These are phyloP conservation scores for Poeciliopsis occidentalis DNA, from an alignment of 2,113 vertebrate species.

Conservation along the genomic window DNA sequence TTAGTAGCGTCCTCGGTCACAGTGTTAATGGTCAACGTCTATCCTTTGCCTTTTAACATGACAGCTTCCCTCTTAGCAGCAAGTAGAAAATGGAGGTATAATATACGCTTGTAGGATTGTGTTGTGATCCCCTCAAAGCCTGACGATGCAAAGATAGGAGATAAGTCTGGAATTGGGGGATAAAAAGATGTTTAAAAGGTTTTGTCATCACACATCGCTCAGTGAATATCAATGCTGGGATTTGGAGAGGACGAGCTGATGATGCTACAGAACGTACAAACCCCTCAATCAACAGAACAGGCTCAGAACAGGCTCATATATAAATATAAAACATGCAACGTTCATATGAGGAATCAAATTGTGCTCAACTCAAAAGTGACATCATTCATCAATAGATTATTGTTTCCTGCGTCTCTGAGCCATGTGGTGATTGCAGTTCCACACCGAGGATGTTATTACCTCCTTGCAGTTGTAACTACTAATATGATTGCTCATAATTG, in stretches of 20 bases:
- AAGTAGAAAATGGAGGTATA: slow-evolving; percentile 51
- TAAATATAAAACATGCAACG: neutral
- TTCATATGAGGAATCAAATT: neutral
- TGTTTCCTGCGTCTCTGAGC: slow-evolving; percentile 70
- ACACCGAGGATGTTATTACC: slow-evolving; percentile 81
- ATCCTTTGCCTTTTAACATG: slow-evolving; percentile 18
- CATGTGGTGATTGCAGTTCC: slow-evolving; percentile 82
- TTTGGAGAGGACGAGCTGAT: slow-evolving; percentile 45
- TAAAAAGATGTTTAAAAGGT: slow-evolving; percentile 62
- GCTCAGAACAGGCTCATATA: slow-evolving; percentile 5
- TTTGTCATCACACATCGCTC: slow-evolving; percentile 50
- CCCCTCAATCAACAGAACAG: slow-evolving; percentile 12
- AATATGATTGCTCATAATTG: slow-evolving; percentile 92
- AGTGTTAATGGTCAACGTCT: slow-evolving; percentile 27
- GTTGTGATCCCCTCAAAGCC: slow-evolving; percentile 63
- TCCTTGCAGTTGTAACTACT: slow-evolving; percentile 77
- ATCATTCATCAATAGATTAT: slow-evolving; percentile 6
- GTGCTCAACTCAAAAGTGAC: neutral
- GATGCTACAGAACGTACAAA: slow-evolving; percentile 36
- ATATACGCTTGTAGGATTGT: slow-evolving; percentile 61
- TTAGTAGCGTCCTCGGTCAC: neutral
- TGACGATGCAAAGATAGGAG: slow-evolving; percentile 62
- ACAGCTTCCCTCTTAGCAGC: slow-evolving; percentile 41
- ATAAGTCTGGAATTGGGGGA: slow-evolving; percentile 66
- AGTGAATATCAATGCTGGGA: slow-evolving; percentile 65